phyloP scores from a whole-genome alignment of 2,888 invertebrate genomes.

The Nebria brevicollis region DNA sequence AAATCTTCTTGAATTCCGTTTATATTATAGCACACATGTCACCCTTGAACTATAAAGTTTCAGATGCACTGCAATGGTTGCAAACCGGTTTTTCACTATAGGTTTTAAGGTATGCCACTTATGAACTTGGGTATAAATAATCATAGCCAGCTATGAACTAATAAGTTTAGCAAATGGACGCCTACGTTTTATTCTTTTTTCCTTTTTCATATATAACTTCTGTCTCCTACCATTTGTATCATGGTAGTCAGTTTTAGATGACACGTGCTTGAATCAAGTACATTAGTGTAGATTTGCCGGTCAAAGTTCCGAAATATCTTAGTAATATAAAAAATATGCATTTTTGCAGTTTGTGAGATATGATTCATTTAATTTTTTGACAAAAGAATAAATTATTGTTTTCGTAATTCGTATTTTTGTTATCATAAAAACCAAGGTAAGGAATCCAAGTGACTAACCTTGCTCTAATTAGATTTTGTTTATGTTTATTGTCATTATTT shows the following conservation, averaged over 20 bases:
- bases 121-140: neutral
- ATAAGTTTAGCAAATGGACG: conserved; percentile 1
- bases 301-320: neutral
- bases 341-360: neutral
- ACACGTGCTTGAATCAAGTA: neutral
- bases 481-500: neutral
- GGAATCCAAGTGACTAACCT: neutral
- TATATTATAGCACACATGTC: neutral
- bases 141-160: neutral
- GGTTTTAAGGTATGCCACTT: neutral
- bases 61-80: neutral
- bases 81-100: neutral
- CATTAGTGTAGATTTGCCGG: neutral
- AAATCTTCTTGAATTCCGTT: neutral
- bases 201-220: neutral
- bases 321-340: too few relatives aligned
- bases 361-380: neutral
- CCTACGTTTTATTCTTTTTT: neutral
- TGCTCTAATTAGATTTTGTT: neutral
- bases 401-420: neutral
- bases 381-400: conserved; percentile 1
- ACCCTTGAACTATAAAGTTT: neutral
- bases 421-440: neutral
- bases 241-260: neutral
- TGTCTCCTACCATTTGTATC: neutral